phyloP scores from a whole-genome alignment of 2,888 invertebrate genomes.

The Eupithecia inturbata region DNA sequence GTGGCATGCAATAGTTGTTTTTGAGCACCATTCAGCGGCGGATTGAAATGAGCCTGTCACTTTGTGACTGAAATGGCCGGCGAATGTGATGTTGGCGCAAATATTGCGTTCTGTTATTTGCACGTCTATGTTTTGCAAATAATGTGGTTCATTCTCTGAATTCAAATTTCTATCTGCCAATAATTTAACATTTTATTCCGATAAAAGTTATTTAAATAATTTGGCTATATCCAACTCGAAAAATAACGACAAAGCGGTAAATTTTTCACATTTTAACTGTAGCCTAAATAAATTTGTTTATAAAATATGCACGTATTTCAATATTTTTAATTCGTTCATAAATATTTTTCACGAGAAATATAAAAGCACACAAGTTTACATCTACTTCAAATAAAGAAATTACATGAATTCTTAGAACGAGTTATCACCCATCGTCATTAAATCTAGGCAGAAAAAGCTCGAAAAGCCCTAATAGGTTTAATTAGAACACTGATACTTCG shows the following conservation, averaged over 20 bases:
- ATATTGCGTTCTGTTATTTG: constrained; percentile 18
- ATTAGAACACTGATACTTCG: constrained; percentile 43
- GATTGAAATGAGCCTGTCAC: constrained; percentile 57
- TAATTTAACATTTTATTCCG: background rate
- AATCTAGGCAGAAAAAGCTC: background rate
- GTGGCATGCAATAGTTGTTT: constrained; percentile 60
- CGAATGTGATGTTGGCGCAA: constrained; percentile 36
- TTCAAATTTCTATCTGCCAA: background rate
- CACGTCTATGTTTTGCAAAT: background rate
- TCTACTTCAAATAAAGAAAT: background rate
- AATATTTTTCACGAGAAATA: background rate
- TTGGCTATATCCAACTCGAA: background rate
- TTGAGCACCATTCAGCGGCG: constrained; percentile 50
- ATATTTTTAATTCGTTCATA: background rate
- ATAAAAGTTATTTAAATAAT: background rate
- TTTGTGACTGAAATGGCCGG: constrained; percentile 47
- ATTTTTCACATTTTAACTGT: too few relatives aligned
- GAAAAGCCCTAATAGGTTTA: constrained; percentile 37
- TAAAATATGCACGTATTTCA: too few relatives aligned
- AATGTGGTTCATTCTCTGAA: background rate
- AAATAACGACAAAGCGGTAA: background rate
- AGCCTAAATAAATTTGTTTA: too few relatives aligned
- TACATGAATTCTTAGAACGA: background rate
- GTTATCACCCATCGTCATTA: background rate
- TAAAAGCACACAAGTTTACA: background rate